phyloP scores from a whole-genome alignment of 2,888 invertebrate species.

The Zaprionus lineosus region DNA sequence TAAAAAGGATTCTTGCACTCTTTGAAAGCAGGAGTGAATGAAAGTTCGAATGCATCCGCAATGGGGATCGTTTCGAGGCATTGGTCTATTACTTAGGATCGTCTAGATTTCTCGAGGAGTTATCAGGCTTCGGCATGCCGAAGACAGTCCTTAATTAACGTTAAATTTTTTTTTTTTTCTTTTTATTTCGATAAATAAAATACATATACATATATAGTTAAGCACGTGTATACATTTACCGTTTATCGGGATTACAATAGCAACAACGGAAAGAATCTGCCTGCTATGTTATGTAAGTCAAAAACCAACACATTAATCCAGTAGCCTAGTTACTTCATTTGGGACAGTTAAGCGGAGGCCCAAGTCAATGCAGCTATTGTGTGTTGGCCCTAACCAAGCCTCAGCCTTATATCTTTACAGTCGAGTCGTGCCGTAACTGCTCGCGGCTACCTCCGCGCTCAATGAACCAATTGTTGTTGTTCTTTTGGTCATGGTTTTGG shows the following conservation, averaged over 20 bases:
- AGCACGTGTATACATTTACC: slow-evolving; percentile 26
- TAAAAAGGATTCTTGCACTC: slow-evolving; percentile 13
- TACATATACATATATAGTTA: slow-evolving; percentile 26
- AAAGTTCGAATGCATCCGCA: too few species aligned
- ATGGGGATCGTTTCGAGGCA: too few species aligned
- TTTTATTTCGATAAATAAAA: slow-evolving; percentile 25
- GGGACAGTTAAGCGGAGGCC: neutral
- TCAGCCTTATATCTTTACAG: slow-evolving; percentile 11
- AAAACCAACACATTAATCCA: slow-evolving; percentile 1
- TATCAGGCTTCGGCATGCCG: slow-evolving; percentile 1
- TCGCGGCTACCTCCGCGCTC: slow-evolving; percentile 79
- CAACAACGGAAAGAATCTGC: slow-evolving; percentile 2
- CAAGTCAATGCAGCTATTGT: too few species aligned
- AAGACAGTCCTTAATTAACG: neutral
- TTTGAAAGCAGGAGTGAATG: slow-evolving; percentile 6
- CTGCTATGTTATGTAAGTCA: neutral
- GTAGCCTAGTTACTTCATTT: neutral
- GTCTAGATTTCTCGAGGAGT: neutral
- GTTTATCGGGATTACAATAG: slow-evolving; percentile 15
- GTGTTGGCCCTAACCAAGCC: neutral
- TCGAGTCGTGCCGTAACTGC: too few species aligned
- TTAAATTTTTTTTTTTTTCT: neutral
- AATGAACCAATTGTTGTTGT: slow-evolving; percentile 79
- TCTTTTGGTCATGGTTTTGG: slow-evolving; percentile 64
- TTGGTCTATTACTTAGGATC: too few species aligned